phyloP scores from a whole-genome alignment of 2,888 invertebrate genomes.

The Harmothoe impar region DNA sequence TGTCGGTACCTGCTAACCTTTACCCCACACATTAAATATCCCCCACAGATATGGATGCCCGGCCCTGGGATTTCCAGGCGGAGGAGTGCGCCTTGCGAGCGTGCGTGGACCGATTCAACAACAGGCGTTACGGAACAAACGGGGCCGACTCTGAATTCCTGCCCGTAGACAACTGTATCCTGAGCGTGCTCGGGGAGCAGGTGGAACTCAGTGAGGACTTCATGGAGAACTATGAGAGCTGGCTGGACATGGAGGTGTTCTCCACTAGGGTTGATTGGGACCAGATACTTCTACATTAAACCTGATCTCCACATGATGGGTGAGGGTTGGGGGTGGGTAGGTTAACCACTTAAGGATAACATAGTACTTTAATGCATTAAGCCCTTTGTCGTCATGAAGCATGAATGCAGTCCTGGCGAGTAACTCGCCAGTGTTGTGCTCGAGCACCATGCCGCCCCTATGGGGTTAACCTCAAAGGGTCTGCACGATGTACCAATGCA shows the following conservation, averaged over 20 bases:
- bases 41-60: slow-evolving; percentile 92
- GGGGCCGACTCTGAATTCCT: slow-evolving; percentile 86
- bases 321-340: neutral
- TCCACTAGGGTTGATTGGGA: slow-evolving; percentile 88
- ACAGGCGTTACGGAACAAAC: slow-evolving; percentile 90
- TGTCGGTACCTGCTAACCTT: neutral
- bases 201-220: slow-evolving; percentile 93
- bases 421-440: no score
- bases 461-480: no score
- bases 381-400: no score
- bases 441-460: no score
- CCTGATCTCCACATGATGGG: neutral
- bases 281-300: slow-evolving; percentile 79
- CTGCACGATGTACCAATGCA: no score
- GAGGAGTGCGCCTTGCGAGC: slow-evolving; percentile 97
- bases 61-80: slow-evolving; percentile 98
- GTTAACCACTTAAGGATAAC: no score
- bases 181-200: slow-evolving; percentile 90
- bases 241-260: slow-evolving; percentile 98
- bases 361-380: no score
- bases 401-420: no score
- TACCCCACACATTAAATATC: neutral
- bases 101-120: slow-evolving; percentile 97
- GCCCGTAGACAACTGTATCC: slow-evolving; percentile 91
- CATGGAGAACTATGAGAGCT: slow-evolving; percentile 90